Percentiles rank a stretch among this genome's conserved stretches.
phyloP scores from a whole-genome alignment of 2,888 invertebrate species.

The Drosophila meridiana region DNA sequence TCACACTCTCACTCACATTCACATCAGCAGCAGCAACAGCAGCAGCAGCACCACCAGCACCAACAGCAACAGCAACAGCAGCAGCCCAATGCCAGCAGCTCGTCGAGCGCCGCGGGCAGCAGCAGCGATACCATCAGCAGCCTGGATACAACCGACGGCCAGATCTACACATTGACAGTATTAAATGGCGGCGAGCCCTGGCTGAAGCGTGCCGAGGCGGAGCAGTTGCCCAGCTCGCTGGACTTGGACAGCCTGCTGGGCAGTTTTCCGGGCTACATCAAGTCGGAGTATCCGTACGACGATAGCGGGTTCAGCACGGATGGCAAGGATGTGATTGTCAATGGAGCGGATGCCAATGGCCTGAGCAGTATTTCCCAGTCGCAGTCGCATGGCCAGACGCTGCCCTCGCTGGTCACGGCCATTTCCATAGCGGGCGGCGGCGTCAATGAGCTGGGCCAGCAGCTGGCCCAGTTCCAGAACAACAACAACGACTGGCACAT shows the following conservation, averaged over 20 bases:
- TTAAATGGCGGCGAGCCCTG: constrained; percentile 91
- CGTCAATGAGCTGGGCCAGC: constrained; percentile 82
- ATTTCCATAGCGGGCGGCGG: constrained; percentile 70
- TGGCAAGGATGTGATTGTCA: constrained; percentile 83
- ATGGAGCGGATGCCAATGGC: constrained; percentile 64
- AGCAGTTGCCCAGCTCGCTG: constrained; percentile 87
- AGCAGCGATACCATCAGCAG: constrained; percentile 77
- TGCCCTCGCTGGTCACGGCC: constrained; percentile 82
- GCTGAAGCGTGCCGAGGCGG: constrained; percentile 88
- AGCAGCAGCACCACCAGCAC: constrained; percentile 50
- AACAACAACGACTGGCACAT: constrained; percentile 94
- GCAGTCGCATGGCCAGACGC: constrained; percentile 68
- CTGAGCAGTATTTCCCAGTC: constrained; percentile 74
- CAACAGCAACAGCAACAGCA: constrained; percentile 64
- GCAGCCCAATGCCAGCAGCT: constrained; percentile 65
- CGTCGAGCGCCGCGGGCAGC: constrained; percentile 72
- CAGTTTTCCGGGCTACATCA: constrained; percentile 89
- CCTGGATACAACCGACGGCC: constrained; percentile 89
- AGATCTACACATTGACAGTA: constrained; percentile 93
- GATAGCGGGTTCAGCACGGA: constrained; percentile 90
- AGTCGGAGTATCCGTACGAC: constrained; percentile 91
- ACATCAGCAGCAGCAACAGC: constrained; percentile 44
- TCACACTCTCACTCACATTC: constrained; percentile 34
- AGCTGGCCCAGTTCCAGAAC: constrained; percentile 87
- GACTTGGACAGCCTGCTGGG: constrained; percentile 93